Evolutionary conservation across 1,140 invertebrate species (phyloP), one percentile per base, ranked within the genome.

Genomic region (Tetramorium alpestre): DNA sequence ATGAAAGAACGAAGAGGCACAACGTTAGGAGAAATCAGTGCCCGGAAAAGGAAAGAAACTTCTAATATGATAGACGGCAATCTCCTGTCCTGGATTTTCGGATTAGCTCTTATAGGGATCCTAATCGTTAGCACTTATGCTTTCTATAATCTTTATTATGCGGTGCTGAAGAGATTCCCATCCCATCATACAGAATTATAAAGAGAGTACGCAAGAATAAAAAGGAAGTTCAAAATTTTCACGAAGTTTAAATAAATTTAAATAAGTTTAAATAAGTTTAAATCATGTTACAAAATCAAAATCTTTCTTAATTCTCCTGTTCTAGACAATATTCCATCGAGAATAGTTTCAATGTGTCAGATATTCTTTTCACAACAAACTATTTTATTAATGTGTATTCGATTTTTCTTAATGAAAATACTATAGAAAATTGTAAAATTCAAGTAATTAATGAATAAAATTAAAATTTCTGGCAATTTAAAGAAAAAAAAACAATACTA

Each of bases 141-240:
- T 0, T 98, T 98, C 93, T 98, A 98, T 89, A 98, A 97, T 94
- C 95, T 98, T 0, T 98, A 98, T 91, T 96, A 97, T 88, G 98
- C 98, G 8, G 97, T 98, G 51, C 93, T 98, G 1, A 98, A 98
- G 94, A 98, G 97, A 93, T 98, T 98, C 91, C 97, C 97, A 1
- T 96, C 97, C 0, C 96, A 96, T 56, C 98, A 98, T 92, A 97
- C 97, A 10, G 97, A 98, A 94, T 94, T 98, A 82, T 98, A 97
- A 96, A 54, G 0, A 72, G 25, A 18, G 3, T 18, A 10, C 8
- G 25, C 8, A 25, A 41, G 8, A 78, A 33, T 11, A 25, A 25
- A 49, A 77, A 64, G 3, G n/a, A 13, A 4, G 18, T 6, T 13
- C 2, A 44, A 62, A 56, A 78, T n/a, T 78, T 62, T 47, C 18